A percentile compares a stretch with the other conserved stretches of the same genome.
phyloP scores from a whole-genome alignment of 2,797 vertebrate genomes.

The Sebastes steindachneri region DNA sequence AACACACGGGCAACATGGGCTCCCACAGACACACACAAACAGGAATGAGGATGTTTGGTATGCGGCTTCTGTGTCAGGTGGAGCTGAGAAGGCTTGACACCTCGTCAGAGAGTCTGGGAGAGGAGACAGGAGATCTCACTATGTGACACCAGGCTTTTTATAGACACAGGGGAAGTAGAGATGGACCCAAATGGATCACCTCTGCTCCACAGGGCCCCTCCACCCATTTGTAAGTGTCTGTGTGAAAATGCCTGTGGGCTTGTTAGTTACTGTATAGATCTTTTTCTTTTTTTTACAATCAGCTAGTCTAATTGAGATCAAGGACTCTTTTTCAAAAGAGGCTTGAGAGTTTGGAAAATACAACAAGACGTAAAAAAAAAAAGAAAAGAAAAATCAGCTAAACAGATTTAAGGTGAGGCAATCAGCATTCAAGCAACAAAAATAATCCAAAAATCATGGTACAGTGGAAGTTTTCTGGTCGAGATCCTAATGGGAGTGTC shows the following conservation, averaged over 20 bases:
- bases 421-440: neutral
- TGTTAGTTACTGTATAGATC: slow-evolving; percentile 6
- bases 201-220: slow-evolving; percentile 45
- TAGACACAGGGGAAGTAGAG: slow-evolving; percentile 69
- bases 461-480: neutral
- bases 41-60: slow-evolving; percentile 79
- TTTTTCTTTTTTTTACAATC: neutral
- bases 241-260: slow-evolving; percentile 13
- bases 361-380: neutral
- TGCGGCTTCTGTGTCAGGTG: slow-evolving; percentile 74
- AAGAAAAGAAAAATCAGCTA: neutral
- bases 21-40: slow-evolving; percentile 69
- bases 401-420: neutral
- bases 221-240: slow-evolving; percentile 3
- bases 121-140: slow-evolving; percentile 71
- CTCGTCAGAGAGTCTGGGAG: slow-evolving; percentile 75
- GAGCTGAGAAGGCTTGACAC: slow-evolving; percentile 79
- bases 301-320: neutral
- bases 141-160: slow-evolving; percentile 74
- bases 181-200: slow-evolving; percentile 60
- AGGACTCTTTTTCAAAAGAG: neutral
- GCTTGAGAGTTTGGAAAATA: neutral
- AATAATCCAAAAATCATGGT: neutral
- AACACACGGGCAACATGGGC: slow-evolving; percentile 46
- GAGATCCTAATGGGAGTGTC: neutral